Conservation (phyloP, 2,113 vertebrate species). For the Ginglymostoma cirratum region DNA sequence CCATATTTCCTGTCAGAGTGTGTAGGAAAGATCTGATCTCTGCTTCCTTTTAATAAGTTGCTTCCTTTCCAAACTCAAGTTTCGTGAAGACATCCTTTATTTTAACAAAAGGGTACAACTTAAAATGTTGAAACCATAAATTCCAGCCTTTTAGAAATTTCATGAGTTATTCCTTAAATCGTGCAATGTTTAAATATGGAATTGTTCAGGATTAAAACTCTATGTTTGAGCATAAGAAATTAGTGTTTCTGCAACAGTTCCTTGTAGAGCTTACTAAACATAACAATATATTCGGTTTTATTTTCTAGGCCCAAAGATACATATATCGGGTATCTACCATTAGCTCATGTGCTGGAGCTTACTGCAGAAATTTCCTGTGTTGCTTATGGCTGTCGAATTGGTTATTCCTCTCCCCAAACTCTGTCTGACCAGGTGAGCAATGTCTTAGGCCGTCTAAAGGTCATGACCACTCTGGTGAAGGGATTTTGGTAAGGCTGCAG, state of each 20-base stretch:
- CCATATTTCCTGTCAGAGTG: not conserved
- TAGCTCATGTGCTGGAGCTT: conserved; percentile 92
- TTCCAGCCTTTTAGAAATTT: not conserved
- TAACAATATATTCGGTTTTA: not conserved
- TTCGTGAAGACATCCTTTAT: not conserved
- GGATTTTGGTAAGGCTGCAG: not conserved
- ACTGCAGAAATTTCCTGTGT: conserved; percentile 93
- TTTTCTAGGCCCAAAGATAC: conserved; percentile 72
- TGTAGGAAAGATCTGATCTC: not conserved
- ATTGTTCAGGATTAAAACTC: not conserved
- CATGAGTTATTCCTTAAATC: not conserved
- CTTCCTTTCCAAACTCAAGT: not conserved
- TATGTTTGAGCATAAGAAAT: not conserved
- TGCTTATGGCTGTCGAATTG: conserved; percentile 86
- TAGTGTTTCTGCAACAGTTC: not conserved
- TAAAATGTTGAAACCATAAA: not conserved
- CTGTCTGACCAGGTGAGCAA: conserved; percentile 85
- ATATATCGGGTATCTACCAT: conserved; percentile 87
- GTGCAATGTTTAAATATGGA: not conserved
- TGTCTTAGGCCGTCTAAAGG: not conserved
- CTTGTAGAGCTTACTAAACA: not conserved
- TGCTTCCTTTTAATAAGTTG: not conserved
- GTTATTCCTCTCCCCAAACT: conserved; percentile 91
- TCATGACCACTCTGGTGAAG: not conserved
- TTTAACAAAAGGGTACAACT: not conserved